phyloP scores from a whole-genome alignment of 2,113 vertebrate species.

The Colinus virginianus region DNA sequence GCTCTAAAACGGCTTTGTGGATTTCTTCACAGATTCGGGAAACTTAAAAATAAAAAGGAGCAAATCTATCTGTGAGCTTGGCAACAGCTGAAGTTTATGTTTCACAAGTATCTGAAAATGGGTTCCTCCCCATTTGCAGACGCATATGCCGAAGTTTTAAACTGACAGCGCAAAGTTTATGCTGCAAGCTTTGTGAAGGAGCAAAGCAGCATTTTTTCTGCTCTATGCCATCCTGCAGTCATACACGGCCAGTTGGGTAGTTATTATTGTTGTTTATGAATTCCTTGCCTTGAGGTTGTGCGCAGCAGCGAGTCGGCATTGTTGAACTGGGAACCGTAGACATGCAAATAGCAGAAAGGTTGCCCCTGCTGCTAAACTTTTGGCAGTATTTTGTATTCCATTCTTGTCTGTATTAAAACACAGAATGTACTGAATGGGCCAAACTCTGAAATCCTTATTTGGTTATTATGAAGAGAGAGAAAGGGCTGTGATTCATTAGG shows the following conservation, averaged over 20 bases:
- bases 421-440: constrained; percentile 61
- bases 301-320: neutral
- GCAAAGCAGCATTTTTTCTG: neutral
- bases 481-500: constrained; percentile 48
- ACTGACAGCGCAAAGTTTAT: constrained; percentile 61
- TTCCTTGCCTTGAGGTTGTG: neutral
- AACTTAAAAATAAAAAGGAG: constrained; percentile 71
- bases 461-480: constrained; percentile 33
- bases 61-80: constrained; percentile 65
- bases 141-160: constrained; percentile 63
- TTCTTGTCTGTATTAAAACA: constrained; percentile 54
- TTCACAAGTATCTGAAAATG: constrained; percentile 69
- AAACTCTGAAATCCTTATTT: constrained; percentile 52
- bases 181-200: constrained; percentile 2
- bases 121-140: constrained; percentile 68
- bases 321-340: neutral
- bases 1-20: constrained; percentile 58
- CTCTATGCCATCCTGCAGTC: neutral
- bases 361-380: constrained; percentile 53
- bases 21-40: constrained; percentile 56
- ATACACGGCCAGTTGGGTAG: neutral
- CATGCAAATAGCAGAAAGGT: constrained; percentile 42
- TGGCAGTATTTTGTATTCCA: constrained; percentile 55
- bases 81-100: constrained; percentile 62
- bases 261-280: constrained; percentile 36